Evolutionary conservation across 30 jellyfish, hydroid and myxozoan genomes (phyloP), one percentile per base, ranked within the genome.

Genomic region (Pelagia noctiluca): DNA sequence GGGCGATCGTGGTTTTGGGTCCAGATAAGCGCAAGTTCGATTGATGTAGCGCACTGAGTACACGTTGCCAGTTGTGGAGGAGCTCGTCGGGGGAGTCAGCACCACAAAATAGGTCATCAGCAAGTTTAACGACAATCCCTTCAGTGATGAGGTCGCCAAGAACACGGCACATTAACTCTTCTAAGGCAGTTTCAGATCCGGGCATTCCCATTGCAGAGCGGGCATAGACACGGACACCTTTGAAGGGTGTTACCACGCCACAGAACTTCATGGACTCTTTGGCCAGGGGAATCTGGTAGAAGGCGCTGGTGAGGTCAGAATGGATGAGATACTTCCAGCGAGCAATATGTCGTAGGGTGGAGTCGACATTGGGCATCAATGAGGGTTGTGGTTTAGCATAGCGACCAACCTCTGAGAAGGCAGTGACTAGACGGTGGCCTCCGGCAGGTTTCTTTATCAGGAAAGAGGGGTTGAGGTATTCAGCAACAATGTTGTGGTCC

Each of bases 181-280:
- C 96, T 38, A 76, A 46, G 36, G 85, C 96, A 31, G 96, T 75
- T 28, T 86, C 87, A 10, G 96, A 86, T 12, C 96, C 96, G 2
- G 87, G 92, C 92, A 86, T 86, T 8, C 92, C 96, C 91, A 86
- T 86, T 1, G 91, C 96, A 48, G 60, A 33, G 19, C 96, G 75
- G 18, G 63, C 65, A 66, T 86, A 86, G 18, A 86, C 91, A 3
- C 78, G 78, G 10, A 86, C 78, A 42, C 96, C 92, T 26, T 49
- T 24, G 86, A 86, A 86, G 13, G 96, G 96, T 11, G 96, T 86
- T 24, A 49, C 91, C 29, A 86, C 92, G 36, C 96, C 92, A 71
- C 92, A 75, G 64, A 61, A 86, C 53, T 86, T 86, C 78, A 76
- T 76, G 11, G 92, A 75, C 25, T 64, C 91, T 32, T 48, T 75